These are phyloP conservation scores for Pseudorhombus dupliciocellatus DNA, from an alignment of 2,113 vertebrate genomes.

Conservation along the genomic window DNA sequence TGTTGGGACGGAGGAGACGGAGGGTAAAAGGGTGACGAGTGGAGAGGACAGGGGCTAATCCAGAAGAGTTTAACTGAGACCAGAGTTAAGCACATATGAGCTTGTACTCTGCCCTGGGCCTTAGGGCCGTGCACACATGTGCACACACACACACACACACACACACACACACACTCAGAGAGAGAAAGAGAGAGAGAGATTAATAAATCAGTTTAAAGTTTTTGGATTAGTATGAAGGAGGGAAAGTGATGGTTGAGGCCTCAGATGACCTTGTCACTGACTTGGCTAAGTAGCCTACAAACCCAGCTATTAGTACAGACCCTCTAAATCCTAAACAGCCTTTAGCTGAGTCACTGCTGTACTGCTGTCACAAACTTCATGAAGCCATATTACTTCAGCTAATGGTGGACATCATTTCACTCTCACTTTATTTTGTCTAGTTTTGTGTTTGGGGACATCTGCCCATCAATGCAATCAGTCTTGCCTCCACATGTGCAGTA, in stretches of 20 bases:
- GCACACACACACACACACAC: neutral
- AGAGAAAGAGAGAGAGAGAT: conserved; percentile 27
- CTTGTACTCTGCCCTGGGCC: conserved; percentile 53
- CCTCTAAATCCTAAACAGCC: neutral
- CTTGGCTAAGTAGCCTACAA: conserved; percentile 28
- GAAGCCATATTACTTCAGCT: neutral
- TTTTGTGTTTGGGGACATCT: too few relatives aligned
- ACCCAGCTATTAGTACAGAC: conserved; percentile 15
- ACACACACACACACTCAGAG: neutral
- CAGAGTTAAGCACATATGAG: conserved; percentile 67
- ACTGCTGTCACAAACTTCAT: neutral
- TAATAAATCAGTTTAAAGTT: conserved; percentile 47
- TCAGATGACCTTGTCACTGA: conserved; percentile 39
- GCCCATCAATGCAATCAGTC: too few relatives aligned
- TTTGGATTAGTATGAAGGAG: conserved; percentile 25
- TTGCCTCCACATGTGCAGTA: too few relatives aligned
- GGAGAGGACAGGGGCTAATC: conserved; percentile 65
- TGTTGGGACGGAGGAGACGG: conserved; percentile 12
- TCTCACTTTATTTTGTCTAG: too few relatives aligned
- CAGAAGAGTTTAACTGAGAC: conserved; percentile 60
- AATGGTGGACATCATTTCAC: conserved; percentile 1
- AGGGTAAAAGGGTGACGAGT: conserved; percentile 22
- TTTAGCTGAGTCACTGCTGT: neutral
- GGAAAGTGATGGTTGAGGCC: conserved; percentile 13
- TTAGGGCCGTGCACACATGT: conserved; percentile 4